Percentiles rank a stretch among this genome's conserved stretches.
Conservation (phyloP, 1,140 invertebrate species). For the Aphidius gifuensis region DNA sequence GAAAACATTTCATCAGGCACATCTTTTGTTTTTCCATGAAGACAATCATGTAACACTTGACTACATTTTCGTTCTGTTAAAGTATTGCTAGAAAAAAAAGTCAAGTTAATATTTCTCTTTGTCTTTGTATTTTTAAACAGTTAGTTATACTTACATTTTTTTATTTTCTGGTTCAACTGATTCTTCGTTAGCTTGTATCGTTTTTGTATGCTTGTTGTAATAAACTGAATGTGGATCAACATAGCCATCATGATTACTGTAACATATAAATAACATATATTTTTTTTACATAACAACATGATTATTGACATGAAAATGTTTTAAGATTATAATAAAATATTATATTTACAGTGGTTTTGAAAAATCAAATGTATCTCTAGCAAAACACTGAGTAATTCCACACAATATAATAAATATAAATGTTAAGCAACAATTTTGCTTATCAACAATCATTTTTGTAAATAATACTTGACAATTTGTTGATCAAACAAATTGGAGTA, state of each 20-base stretch:
- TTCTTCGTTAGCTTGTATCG: neutral
- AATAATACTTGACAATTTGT: neutral
- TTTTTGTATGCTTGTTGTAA: constrained; percentile 28
- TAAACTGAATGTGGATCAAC: constrained; percentile 40
- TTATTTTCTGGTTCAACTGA: neutral
- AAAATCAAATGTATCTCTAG: neutral
- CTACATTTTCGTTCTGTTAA: constrained; percentile 3
- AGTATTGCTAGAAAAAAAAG: neutral
- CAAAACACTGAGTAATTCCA: neutral
- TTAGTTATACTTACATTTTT: constrained; percentile 11
- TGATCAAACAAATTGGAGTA: too few species aligned
- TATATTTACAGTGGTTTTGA: neutral
- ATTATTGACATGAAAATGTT: neutral
- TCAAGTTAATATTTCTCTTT: neutral
- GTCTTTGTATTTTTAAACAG: neutral
- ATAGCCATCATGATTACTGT: constrained; percentile 12
- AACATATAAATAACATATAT: neutral
- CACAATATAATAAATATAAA: neutral
- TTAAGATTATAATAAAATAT: too few species aligned
- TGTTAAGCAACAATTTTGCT: neutral
- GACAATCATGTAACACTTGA: constrained; percentile 21
- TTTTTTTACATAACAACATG: too few species aligned
- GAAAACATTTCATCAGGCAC: constrained; percentile 34
- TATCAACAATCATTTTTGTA: neutral
- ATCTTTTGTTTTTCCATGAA: constrained; percentile 9